Percentiles rank a stretch among this genome's conserved stretches.
These are phyloP conservation scores for Petromus typicus DNA, from an alignment of 2,113 vertebrate species.

Conservation along the genomic window DNA sequence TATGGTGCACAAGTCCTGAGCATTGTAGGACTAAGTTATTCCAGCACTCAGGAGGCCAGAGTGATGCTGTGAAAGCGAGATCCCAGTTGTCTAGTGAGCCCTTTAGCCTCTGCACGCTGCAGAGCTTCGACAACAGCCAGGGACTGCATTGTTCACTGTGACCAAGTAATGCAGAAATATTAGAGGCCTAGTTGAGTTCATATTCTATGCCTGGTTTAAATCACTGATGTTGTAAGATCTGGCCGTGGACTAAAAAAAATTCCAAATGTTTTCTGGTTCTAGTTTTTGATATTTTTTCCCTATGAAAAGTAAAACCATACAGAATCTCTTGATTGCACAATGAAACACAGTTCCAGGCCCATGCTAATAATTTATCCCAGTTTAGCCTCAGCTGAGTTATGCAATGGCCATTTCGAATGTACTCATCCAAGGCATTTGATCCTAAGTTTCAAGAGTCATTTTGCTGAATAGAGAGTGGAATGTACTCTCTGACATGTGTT, in stretches of 20 bases:
- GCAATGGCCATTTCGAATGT: slow-evolving; percentile 63
- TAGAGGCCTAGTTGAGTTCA: slow-evolving; percentile 81
- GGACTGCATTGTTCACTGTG: slow-evolving; percentile 79
- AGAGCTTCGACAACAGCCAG: slow-evolving; percentile 70
- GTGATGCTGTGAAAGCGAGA: slow-evolving; percentile 53
- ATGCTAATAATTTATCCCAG: slow-evolving; percentile 81
- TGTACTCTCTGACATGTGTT: not conserved
- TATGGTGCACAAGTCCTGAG: slow-evolving; percentile 32
- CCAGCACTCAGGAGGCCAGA: slow-evolving; percentile 56
- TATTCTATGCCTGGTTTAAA: slow-evolving; percentile 88
- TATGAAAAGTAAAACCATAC: slow-evolving; percentile 89
- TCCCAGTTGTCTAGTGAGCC: slow-evolving; percentile 57
- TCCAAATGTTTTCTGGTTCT: slow-evolving; percentile 88
- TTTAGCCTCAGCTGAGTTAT: slow-evolving; percentile 81
- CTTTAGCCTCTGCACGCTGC: slow-evolving; percentile 29
- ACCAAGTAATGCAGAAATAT: slow-evolving; percentile 84
- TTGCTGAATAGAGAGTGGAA: slow-evolving; percentile 38
- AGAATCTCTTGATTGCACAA: slow-evolving; percentile 88
- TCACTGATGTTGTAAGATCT: slow-evolving; percentile 86
- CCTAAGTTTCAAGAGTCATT: slow-evolving; percentile 66
- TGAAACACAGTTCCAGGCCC: slow-evolving; percentile 80
- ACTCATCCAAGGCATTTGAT: slow-evolving; percentile 55
- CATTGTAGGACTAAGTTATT: slow-evolving; percentile 33
- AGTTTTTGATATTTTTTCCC: slow-evolving; percentile 84
- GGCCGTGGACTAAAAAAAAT: slow-evolving; percentile 82